Evolutionary conservation across 2,797 vertebrate genomes (phyloP).

Genomic region (Petrocephalus schoutedeni): DNA sequence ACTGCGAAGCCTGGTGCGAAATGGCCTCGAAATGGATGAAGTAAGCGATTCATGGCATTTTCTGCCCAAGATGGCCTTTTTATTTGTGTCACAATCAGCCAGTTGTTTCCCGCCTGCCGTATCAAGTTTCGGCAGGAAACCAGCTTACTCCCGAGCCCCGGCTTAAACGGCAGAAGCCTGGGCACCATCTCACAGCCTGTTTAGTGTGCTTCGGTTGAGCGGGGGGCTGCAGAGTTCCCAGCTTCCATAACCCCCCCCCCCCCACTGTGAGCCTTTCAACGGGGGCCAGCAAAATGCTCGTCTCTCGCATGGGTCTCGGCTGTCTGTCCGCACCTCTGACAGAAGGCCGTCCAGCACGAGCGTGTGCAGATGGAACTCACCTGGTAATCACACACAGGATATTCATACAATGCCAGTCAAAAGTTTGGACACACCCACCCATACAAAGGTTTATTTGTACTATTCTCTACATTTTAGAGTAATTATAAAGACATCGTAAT

Average conservation of each 20-base stretch:
- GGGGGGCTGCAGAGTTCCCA: background rate
- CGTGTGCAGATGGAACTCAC: background rate
- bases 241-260: background rate
- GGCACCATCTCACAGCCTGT: background rate
- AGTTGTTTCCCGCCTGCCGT: background rate
- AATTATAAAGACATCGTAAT: background rate
- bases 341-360: background rate
- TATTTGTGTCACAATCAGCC: slow-evolving; percentile 16
- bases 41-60: background rate
- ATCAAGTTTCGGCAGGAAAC: slow-evolving; percentile 13
- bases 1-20: background rate
- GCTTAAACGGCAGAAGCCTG: background rate
- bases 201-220: background rate
- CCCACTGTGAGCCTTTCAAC: background rate
- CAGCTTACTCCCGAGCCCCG: background rate
- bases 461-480: background rate
- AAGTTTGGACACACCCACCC: background rate
- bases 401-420: background rate
- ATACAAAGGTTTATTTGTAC: background rate
- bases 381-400: background rate
- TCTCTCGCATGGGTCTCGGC: background rate
- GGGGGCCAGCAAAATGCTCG: background rate
- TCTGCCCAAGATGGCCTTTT: background rate
- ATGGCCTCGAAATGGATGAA: background rate
- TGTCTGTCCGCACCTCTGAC: background rate